phyloP scores from a whole-genome alignment of 64 coral and sea anemone species.

The Anthopleura sola region DNA sequence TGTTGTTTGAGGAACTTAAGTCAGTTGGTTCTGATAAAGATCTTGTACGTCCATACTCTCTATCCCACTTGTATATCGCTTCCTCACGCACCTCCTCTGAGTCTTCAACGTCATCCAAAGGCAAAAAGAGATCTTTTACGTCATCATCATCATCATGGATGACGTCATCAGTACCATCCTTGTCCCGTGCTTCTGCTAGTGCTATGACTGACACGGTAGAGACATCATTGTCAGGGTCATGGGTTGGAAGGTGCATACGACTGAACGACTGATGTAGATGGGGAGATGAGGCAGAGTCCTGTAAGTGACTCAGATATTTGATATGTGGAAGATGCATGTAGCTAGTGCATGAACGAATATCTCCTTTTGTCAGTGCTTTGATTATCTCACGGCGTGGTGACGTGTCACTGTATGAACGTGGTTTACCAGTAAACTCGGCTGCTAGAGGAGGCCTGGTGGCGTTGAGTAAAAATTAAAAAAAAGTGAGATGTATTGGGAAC shows the following conservation, averaged over 20 bases:
- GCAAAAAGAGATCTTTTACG: neutral
- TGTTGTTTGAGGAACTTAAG: neutral
- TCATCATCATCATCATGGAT: neutral
- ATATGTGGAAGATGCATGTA: constrained; percentile 21
- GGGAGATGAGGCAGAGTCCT: neutral
- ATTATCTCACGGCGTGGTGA: neutral
- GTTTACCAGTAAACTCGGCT: neutral
- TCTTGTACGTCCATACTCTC: constrained; percentile 4
- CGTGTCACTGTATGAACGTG: constrained; percentile 4
- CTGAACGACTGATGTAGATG: constrained; percentile 11
- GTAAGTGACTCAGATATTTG: neutral
- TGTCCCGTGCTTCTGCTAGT: constrained; percentile 9
- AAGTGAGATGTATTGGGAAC: neutral
- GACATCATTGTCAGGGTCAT: neutral
- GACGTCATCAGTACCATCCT: neutral
- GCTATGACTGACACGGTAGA: constrained; percentile 4
- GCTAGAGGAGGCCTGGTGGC: neutral
- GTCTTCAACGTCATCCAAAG: neutral
- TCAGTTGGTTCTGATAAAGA: constrained; percentile 8
- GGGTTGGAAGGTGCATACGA: neutral
- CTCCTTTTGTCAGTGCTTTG: neutral
- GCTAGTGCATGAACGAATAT: constrained; percentile 10
- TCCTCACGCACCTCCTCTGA: neutral
- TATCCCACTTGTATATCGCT: constrained; percentile 5
- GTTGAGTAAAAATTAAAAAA: neutral